Evolutionary conservation across 2,113 vertebrate species (phyloP), one percentile per base, ranked within the genome.

Genomic region (Coturnix japonica): DNA sequence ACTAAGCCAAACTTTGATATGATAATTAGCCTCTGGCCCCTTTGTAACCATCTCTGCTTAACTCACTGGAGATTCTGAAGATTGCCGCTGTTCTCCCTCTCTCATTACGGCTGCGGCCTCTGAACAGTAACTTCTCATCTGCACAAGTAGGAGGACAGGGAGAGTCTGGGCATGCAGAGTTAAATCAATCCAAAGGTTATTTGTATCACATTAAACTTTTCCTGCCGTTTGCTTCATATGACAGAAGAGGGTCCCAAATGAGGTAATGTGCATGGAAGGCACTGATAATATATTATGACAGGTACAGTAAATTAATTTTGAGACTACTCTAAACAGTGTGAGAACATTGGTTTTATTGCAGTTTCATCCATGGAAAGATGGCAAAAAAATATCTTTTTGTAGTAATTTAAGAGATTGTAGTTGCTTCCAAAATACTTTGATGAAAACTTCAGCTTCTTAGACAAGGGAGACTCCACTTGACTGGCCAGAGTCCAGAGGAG

Each of bases 361-460:
- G 28, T 94, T 94, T 92, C 66, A 63, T 87, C 59, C 70, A 59
- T 82, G 87, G 74, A 94, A 94, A 95, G 54, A 95, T 85, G 89
- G 89, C 75, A 94, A 79, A 94, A 93, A 80, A 73, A 76, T 59
- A 6, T 87, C 74, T 94, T 93, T 89, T 85, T 59, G 73, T 87
- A 70, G 59, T 77, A 91, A 95, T 82, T 91, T 87, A 87, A 92
- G 81, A 91, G 78, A 41, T 56, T 63, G 22, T 33, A 82, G 64
- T 87, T 92, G 4, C 51, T 95, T 96, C 90, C 93, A 95, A 91
- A 90, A 87, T 71, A 77, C 31, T 74, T 49, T 21, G 64, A 83
- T 80, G 91, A 95, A 94, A 92, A 92, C 67, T 93, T 87, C 75
- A 76, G 75, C 79, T 92, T 85, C 75, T 87, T 87, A 92, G 79